Evolutionary conservation across 2,888 invertebrate genomes (phyloP).

Genomic region (Acanthosoma haemorrhoidale): DNA sequence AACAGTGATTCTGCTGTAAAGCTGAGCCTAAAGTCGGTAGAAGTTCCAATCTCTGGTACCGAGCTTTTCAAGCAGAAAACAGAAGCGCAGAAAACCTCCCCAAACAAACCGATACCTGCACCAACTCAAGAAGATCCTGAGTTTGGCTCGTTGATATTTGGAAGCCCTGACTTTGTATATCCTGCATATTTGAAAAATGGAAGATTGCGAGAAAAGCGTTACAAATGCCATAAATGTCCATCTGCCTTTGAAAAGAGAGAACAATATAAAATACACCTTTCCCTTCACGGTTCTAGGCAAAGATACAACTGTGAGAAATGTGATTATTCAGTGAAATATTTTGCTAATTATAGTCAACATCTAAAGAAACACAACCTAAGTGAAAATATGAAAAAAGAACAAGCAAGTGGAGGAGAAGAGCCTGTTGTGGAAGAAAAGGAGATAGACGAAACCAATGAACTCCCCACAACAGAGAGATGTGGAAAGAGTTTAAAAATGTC

Average conservation of each 20-base stretch:
- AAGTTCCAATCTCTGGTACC: conserved; percentile 59
- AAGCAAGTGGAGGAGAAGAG: conserved; percentile 21
- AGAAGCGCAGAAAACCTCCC: conserved; percentile 47
- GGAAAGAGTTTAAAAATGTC: conserved; percentile 55
- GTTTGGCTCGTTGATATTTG: conserved; percentile 63
- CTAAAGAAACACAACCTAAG: conserved; percentile 35
- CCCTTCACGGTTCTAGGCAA: conserved; percentile 76
- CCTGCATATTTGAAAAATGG: conserved; percentile 70
- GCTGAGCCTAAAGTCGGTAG: conserved; percentile 43
- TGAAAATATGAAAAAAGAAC: conserved; percentile 32
- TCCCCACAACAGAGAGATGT: conserved; percentile 32
- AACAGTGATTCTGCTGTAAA: conserved; percentile 37
- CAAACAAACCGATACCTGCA: conserved; percentile 35
- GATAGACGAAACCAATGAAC: conserved; percentile 40
- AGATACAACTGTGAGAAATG: conserved; percentile 76
- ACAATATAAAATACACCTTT: conserved; percentile 76
- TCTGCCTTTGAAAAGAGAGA: conserved; percentile 81
- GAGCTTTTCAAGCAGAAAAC: conserved; percentile 61
- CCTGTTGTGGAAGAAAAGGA: conserved; percentile 43
- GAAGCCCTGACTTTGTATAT: conserved; percentile 71
- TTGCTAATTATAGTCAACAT: conserved; percentile 77
- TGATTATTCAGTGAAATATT: conserved; percentile 83
- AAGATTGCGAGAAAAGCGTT: conserved; percentile 66
- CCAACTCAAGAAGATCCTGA: conserved; percentile 54
- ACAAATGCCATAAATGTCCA: conserved; percentile 80